Percentiles rank a stretch among this genome's conserved stretches.
Conservation (phyloP, 2,888 invertebrate genomes). For the Hydrotaea diabolus region DNA sequence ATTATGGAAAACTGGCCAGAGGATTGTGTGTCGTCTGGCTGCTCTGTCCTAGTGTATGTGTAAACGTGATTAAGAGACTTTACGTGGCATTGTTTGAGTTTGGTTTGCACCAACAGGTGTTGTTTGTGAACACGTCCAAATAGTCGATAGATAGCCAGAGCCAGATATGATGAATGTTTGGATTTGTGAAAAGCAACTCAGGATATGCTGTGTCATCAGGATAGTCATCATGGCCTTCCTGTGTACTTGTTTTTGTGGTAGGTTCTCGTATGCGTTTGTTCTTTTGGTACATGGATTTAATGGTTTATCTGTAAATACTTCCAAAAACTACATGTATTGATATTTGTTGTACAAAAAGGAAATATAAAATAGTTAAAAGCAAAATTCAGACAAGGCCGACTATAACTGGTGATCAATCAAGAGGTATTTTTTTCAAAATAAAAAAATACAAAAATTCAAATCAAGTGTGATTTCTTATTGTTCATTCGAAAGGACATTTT, state of each 20-base stretch:
- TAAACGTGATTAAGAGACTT: constrained; percentile 30
- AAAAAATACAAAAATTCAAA: too few relatives aligned
- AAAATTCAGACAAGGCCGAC: too few relatives aligned
- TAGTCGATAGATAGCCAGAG: background rate
- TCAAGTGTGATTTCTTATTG: too few relatives aligned
- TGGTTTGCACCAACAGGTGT: constrained; percentile 32
- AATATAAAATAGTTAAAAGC: too few relatives aligned
- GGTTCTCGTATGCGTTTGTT: too few relatives aligned
- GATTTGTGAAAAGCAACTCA: background rate
- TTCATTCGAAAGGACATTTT: too few relatives aligned
- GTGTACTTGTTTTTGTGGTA: background rate
- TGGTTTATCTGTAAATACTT: too few relatives aligned
- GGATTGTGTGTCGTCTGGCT: constrained; percentile 4
- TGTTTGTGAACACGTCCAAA: constrained; percentile 12
- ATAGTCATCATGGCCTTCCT: background rate
- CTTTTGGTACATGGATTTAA: too few relatives aligned
- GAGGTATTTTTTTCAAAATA: too few relatives aligned
- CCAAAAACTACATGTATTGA: constrained; percentile 8
- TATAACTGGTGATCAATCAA: too few relatives aligned
- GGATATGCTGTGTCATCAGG: constrained; percentile 37
- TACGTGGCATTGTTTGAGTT: constrained; percentile 17
- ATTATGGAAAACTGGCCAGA: background rate
- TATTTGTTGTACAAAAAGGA: background rate
- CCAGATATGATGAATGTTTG: background rate
- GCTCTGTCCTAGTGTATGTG: background rate